Conservation (phyloP, 2,797 vertebrate species). For the Anolis apletophallus region DNA sequence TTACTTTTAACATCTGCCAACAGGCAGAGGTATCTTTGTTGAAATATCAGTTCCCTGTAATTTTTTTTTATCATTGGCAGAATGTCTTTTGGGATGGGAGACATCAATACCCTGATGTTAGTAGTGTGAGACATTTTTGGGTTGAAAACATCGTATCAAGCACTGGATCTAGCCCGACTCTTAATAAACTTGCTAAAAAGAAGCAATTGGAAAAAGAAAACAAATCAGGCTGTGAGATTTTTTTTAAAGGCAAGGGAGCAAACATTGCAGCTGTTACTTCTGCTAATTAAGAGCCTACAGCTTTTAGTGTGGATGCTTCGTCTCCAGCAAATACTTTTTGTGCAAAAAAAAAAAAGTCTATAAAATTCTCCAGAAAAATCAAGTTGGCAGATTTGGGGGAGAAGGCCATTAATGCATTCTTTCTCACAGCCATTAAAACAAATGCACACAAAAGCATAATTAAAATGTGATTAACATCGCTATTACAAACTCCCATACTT, state of each 20-base stretch:
- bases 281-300: conserved; percentile 24
- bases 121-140: not conserved
- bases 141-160: not conserved
- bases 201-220: not conserved
- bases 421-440: conserved; percentile 32
- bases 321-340: not conserved
- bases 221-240: not conserved
- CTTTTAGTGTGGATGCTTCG: not conserved
- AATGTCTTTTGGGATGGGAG: not conserved
- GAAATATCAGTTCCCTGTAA: not conserved
- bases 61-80: not conserved
- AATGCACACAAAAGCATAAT: not conserved
- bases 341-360: conserved; percentile 18
- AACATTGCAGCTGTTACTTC: not conserved
- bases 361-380: conserved; percentile 25
- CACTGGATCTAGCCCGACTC: not conserved
- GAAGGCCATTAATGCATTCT: conserved; percentile 7
- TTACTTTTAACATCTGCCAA: not conserved
- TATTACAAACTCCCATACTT: not conserved
- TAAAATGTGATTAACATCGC: not conserved
- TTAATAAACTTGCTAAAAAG: not conserved
- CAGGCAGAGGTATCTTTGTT: not conserved
- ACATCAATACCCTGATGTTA: not conserved
- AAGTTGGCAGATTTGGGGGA: not conserved
- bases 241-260: not conserved